A percentile compares a stretch with the other conserved stretches of the same genome.
Conservation (phyloP, 2,113 vertebrate genomes). For the Sitta europaea region DNA sequence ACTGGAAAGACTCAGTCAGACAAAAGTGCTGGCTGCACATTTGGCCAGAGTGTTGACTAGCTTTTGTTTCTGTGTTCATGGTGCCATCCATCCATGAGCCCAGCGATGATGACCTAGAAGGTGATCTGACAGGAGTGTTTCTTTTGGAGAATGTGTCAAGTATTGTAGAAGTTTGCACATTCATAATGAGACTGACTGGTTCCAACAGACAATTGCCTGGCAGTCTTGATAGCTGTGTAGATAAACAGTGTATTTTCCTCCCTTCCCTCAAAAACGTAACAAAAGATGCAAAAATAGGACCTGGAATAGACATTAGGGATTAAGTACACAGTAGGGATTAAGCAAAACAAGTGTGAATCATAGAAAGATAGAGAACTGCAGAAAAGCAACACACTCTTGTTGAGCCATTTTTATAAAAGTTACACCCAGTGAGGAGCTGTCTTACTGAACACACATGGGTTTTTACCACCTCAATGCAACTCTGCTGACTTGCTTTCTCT, state of each 20-base stretch:
- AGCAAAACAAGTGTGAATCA: too few relatives aligned
- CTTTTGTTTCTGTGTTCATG: slow-evolving; percentile 2
- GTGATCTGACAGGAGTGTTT: slow-evolving; percentile 22
- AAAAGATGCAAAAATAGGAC: not conserved
- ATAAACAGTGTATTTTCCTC: not conserved
- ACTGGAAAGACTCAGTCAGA: slow-evolving; percentile 7
- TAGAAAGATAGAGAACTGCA: not conserved
- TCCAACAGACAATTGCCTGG: slow-evolving; percentile 7
- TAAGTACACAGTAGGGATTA: not conserved
- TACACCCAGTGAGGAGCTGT: not conserved
- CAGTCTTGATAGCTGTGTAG: not conserved
- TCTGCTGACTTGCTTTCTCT: not conserved
- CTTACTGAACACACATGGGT: not conserved
- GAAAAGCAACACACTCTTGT: not conserved
- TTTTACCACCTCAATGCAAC: not conserved
- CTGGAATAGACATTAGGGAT: not conserved
- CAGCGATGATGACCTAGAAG: not conserved
- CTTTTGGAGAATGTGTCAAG: not conserved
- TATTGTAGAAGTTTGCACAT: not conserved
- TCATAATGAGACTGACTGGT: not conserved
- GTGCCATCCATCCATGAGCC: not conserved
- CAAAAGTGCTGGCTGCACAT: slow-evolving; percentile 38
- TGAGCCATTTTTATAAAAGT: not conserved
- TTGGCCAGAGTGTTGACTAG: not conserved
- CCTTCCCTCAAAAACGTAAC: not conserved